Base-by-base conservation (phyloP, 1,140 invertebrate genomes). In the Calliopsis andreniformis region DNA sequence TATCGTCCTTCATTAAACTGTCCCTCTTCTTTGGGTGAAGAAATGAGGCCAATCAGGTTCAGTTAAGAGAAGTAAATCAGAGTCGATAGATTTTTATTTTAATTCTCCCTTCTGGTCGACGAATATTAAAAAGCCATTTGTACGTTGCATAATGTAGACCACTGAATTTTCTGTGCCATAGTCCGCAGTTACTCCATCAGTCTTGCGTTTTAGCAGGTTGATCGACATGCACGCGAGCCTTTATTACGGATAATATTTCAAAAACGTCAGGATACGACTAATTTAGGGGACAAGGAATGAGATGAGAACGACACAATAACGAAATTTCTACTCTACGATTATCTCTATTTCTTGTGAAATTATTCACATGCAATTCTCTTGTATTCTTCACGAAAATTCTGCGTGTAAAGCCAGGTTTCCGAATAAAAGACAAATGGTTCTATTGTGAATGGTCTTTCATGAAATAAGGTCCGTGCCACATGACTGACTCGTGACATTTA, bases 191-290 rank as follows among this genome's bases (percentile, higher is more conserved):
- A 10, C 59, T 42, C 51, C 1, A n/a, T 53, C 45, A 66, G n/a
- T 45, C 42, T 49, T 28, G 10, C 43, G 49, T 61, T 55, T 80
- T 53, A 55, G 28, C 23, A n/a, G 39, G 39, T 35, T 39, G 71
- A 82, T 45, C 23, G 64, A 66, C 59, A 47, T 55, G 35, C 79
- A 82, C 70, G 79, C 64, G 43, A 80, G 10, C n/a, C 18, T 14
- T 79, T 43, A 76, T 61, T 80, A 28, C 12, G 4, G 16, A 28
- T 45, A 39, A 25, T 23, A 35, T 59, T 58, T 51, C 42, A n/a
- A 61, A 61, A 53, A 63, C 66, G 51, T 42, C 70, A 49, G 25
- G 51, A 69, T 43, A 64, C 30, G 23, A n/a, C 32, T 16, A 30
- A 75, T 42, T 64, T 23, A 55, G 30, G 12, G 32, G 18, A 59